Evolutionary conservation across 1,140 invertebrate genomes (phyloP), one percentile per base, ranked within the genome.

Genomic region (Brachionus rubens): DNA sequence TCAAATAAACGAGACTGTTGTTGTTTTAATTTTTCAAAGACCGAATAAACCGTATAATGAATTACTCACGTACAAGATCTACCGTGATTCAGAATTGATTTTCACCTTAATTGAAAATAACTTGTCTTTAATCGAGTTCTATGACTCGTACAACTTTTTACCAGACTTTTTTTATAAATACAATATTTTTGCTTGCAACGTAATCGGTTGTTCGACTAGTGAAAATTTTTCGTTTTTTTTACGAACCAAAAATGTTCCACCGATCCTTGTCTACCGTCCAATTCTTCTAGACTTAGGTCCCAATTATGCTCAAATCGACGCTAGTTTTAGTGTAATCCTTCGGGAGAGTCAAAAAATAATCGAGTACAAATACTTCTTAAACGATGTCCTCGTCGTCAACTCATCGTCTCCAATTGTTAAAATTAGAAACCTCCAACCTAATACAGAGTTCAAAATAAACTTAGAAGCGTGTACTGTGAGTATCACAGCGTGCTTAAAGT

Each of bases 391-490:
- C 19, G 12, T 36, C 14, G 3, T 21, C 28, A 14, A 33, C 0
- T 4, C 19, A 2, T 10, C 9, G 30, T 30, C 48, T 12, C 16
- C 43, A 33, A 26, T 36, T 26, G 21, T 72, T n/a, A 10, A 12
- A 28, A 10, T 72, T 16, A 21, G 33, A 33, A 72, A 72, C 50
- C 26, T 72, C 1, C 14, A 40, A 10, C 21, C 68, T 10, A 40
- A 40, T 36, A 72, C 43, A 2, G 2, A 36, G 7, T 72, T 50
- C 30, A 5, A 33, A 19, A 48, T 72, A 19, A 72, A 21, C 7
- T 36, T 48, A 24, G 68, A 72, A 52, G 68, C 30, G 3, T 72
- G 68, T 24, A 72, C 68, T 40, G 48, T 50, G 40, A n/a, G 48
- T 2, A n/a, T 9, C 10, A 3, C 1, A 0, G 68, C 46, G 9